Evolutionary conservation across 2,797 vertebrate genomes (phyloP), one percentile per base, ranked within the genome.

Genomic region (Sebastes kiyomatsui): DNA sequence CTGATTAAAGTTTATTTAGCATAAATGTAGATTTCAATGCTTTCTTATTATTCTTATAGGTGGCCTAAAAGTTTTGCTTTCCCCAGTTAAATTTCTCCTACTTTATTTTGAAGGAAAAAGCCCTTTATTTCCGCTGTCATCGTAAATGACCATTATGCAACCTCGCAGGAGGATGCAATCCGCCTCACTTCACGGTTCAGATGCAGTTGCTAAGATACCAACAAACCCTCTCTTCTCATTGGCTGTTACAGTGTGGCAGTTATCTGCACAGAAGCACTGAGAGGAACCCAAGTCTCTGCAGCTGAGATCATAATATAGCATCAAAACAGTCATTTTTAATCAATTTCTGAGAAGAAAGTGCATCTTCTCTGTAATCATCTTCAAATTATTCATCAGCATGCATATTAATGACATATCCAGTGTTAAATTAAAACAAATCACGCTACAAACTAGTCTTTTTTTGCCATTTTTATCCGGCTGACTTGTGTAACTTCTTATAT

Each of bases 141-240:
- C 60, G 3, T 30, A 2, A 4, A 3, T 30, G 18, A 0, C 5
- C 3, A 5, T 77, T 83, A 85, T 1, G 60, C 60, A 89, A 90
- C 62, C 60, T 2, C 18, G 59, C 46, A 22, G 32, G 42, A 72
- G 58, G 89, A 90, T 82, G 71, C 64, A 52, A 82, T 74, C 68
- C 32, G 64, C 75, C 67, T 78, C 68, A 27, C 75, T 90, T 87
- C 83, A 89, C 76, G 25, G 90, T 73, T 87, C 80, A 91, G 90
- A 86, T 71, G 82, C 85, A 74, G 92, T 94, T 95, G 91, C 91
- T 83, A 87, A 18, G 92, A 77, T 49, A 90, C 90, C 32, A 75
- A 5, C 13, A 62, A 46, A 77, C 23, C 70, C 60, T n/a, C 27
- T 7, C 4, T 3, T 61, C 33, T 73, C 10, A 92, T 92, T 92